Evolutionary conservation across 2,888 invertebrate species (phyloP).

Genomic region (Keiferia lycopersicella): DNA sequence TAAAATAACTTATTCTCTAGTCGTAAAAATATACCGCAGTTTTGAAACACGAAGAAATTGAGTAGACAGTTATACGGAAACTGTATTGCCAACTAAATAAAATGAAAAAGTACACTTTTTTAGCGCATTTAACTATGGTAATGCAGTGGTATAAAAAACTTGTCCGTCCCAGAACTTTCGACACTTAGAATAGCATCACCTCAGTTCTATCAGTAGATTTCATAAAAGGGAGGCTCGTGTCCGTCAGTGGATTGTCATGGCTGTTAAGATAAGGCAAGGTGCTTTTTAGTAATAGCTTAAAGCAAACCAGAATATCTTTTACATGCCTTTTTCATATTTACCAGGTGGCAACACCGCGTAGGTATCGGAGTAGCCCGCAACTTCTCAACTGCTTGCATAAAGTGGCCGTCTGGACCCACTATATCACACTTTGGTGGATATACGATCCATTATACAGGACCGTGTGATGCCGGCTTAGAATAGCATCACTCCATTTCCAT

Average conservation of each 20-base stretch:
- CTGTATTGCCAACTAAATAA: not conserved
- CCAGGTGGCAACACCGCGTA: not conserved
- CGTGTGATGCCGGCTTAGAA: too few relatives aligned
- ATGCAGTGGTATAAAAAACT: too few relatives aligned
- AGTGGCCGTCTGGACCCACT: conserved; percentile 44
- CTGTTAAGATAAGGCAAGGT: too few relatives aligned
- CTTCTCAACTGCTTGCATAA: conserved; percentile 36
- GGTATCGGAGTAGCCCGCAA: conserved; percentile 27
- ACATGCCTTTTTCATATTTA: not conserved
- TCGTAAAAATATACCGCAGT: conserved; percentile 5
- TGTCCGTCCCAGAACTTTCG: too few relatives aligned
- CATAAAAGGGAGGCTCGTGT: too few relatives aligned
- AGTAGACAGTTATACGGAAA: not conserved
- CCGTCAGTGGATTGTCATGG: too few relatives aligned
- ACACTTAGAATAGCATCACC: too few relatives aligned
- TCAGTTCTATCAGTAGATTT: too few relatives aligned
- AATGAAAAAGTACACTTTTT: not conserved
- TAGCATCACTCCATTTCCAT: too few relatives aligned
- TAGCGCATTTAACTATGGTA: too few relatives aligned
- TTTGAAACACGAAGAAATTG: not conserved
- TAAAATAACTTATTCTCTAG: not conserved
- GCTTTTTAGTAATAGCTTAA: too few relatives aligned
- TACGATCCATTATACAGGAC: conserved; percentile 40
- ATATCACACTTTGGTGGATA: conserved; percentile 44
- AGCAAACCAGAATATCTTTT: too few relatives aligned